Base-by-base conservation (phyloP, 1,140 invertebrate species). In the Tetragonula clypearis region DNA sequence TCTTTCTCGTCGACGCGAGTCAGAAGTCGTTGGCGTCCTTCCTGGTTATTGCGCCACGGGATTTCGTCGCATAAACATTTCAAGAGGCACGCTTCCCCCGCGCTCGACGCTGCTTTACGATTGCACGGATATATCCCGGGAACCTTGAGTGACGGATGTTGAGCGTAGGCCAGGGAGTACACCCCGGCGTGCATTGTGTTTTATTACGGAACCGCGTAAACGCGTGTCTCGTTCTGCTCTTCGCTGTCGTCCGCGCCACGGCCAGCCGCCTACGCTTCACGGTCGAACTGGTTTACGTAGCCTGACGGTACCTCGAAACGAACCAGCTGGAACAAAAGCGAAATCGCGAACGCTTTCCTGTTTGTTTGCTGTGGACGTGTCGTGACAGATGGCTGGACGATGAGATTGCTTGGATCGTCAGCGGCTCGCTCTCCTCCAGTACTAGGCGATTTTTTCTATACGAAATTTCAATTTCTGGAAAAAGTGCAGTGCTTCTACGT, bases 11-110 rank as follows among this genome's bases (percentile, higher is more conserved):
- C 58, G 30, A 30, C 55, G 55, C 72, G 17, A 66, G 60, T 4
- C 66, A 66, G 72, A 58, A 86, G 76, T 80, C 80, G 6, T 49
- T 49, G 84, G 84, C 80, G 84, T 86, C 85, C 66, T 89, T 86
- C 68, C 56, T 30, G 49, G 79, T 85, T 78, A 74, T 84, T 77
- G 87, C 82, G 49, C 62, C 65, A 58, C 56, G 53, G 49, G 69
- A 79, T 87, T 88, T 85, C 69, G 82, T 78, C 66, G 62, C 35
- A 84, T 84, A 88, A 87, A 88, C 65, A 73, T 87, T 79, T 77
- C 58, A 53, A 62, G 81, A 41, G 6, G 69, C 77, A 66, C 76
- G 26, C 21, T 81, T 74, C 62, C 71, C 30, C 26, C 26, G 19
- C 73, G 35, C 53, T 56, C 19, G 21, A 17, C 49, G 69, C n/a